Conservation (phyloP, 2,113 vertebrate species). For the Oostethus manadensis region DNA sequence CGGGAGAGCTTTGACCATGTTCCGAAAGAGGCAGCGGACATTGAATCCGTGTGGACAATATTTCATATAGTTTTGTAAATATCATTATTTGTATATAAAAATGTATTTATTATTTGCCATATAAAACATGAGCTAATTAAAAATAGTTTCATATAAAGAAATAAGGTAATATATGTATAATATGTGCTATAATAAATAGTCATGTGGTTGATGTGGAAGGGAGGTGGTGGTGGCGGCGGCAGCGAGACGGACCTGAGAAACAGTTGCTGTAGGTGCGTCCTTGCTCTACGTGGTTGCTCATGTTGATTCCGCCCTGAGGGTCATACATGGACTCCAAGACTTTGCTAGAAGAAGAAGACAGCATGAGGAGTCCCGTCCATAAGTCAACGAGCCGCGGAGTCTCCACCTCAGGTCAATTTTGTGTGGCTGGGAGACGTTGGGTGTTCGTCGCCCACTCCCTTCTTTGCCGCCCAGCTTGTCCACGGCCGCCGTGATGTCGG, state of each 20-base stretch:
- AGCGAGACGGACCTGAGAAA: conserved; percentile 79
- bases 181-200: no score
- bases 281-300: conserved; percentile 80
- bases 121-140: no score
- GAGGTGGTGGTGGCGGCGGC: background rate
- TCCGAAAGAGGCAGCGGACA: no score
- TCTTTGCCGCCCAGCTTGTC: conserved; percentile 63
- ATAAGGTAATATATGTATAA: no score
- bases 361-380: no score
- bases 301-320: conserved; percentile 78
- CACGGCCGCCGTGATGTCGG: conserved; percentile 77
- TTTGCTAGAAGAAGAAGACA: conserved; percentile 60
- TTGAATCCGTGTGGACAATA: no score
- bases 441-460: background rate
- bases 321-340: conserved; percentile 89
- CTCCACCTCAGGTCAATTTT: conserved; percentile 81
- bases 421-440: conserved; percentile 61
- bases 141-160: no score
- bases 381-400: background rate
- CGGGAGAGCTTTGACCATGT: no score
- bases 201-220: no score
- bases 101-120: no score
- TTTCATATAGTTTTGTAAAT: no score
- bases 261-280: conserved; percentile 87
- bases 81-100: no score